Conservation (phyloP, 2,113 vertebrate genomes). For the western clawed frog (Xenopus tropicalis) region DNA sequence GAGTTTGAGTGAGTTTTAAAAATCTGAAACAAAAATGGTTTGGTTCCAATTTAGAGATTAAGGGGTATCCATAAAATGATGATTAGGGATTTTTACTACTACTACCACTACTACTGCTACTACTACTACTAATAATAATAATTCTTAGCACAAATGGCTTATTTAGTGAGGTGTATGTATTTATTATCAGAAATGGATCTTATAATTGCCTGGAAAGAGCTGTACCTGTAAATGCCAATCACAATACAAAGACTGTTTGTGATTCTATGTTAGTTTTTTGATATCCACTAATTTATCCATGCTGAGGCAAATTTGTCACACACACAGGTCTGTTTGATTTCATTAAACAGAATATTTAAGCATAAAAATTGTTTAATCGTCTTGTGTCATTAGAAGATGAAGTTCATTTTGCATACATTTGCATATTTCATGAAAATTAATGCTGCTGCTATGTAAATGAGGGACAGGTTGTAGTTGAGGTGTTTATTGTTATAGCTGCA, state of each 20-base stretch:
- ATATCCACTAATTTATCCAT: slow-evolving; percentile 81
- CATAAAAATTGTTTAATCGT: slow-evolving; percentile 99
- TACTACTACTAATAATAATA: too few relatives aligned
- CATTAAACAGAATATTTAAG: slow-evolving; percentile 99
- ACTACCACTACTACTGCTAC: too few relatives aligned
- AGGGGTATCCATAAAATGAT: too few relatives aligned
- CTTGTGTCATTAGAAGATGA: slow-evolving; percentile 97
- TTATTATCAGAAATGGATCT: too few relatives aligned
- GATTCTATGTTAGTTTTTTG: slow-evolving; percentile 61
- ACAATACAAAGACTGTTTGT: slow-evolving; percentile 36
- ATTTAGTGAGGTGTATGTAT: too few relatives aligned
- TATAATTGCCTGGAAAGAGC: too few relatives aligned
- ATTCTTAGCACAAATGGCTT: too few relatives aligned
- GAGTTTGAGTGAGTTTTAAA: too few relatives aligned
- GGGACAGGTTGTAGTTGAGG: slow-evolving; percentile 86
- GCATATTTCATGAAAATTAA: slow-evolving; percentile 93
- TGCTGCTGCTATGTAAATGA: slow-evolving; percentile 87
- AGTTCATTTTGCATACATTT: slow-evolving; percentile 99
- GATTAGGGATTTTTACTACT: too few relatives aligned
- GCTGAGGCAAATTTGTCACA: slow-evolving; percentile 89
- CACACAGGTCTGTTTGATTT: slow-evolving; percentile 91
- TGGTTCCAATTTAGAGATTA: too few relatives aligned
- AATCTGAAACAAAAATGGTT: too few relatives aligned
- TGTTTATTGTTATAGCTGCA: slow-evolving; percentile 94
- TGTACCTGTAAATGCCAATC: slow-evolving; percentile 53